Evolutionary conservation across 2,113 vertebrate species (phyloP).

Genomic region (Gavialis gangeticus): DNA sequence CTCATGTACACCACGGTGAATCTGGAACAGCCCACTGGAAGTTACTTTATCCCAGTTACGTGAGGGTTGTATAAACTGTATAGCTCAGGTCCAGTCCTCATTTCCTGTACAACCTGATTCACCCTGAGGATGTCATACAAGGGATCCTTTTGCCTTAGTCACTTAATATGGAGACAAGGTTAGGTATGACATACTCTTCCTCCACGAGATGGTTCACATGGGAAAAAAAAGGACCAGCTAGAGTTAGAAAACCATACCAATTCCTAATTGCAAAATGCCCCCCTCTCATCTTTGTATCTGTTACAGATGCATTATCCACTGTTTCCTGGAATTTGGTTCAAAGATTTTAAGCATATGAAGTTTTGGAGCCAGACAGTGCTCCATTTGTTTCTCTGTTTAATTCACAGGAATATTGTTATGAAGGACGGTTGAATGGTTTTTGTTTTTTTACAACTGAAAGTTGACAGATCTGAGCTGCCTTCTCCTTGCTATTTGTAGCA

Average conservation of each 20-base stretch:
- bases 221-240: conserved; percentile 63
- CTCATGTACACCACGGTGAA: neutral
- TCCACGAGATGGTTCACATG: conserved; percentile 46
- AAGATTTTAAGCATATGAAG: conserved; percentile 66
- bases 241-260: conserved; percentile 50
- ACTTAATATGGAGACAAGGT: conserved; percentile 12
- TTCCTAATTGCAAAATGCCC: conserved; percentile 53
- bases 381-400: conserved; percentile 57
- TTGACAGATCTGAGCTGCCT: conserved; percentile 44
- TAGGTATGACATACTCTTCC: conserved; percentile 13
- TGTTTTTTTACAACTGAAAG: conserved; percentile 37
- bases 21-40: neutral
- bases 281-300: conserved; percentile 60
- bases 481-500: conserved; percentile 32
- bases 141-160: neutral
- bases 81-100: neutral
- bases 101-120: accelerated
- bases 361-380: conserved; percentile 49
- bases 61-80: too few species aligned
- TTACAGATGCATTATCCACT: conserved; percentile 63
- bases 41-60: neutral
- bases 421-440: conserved; percentile 33
- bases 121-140: neutral
- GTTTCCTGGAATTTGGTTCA: conserved; percentile 67
- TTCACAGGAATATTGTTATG: conserved; percentile 52